Evolutionary conservation across 2,888 invertebrate species (phyloP).

Genomic region (Drosophila yooni): DNA sequence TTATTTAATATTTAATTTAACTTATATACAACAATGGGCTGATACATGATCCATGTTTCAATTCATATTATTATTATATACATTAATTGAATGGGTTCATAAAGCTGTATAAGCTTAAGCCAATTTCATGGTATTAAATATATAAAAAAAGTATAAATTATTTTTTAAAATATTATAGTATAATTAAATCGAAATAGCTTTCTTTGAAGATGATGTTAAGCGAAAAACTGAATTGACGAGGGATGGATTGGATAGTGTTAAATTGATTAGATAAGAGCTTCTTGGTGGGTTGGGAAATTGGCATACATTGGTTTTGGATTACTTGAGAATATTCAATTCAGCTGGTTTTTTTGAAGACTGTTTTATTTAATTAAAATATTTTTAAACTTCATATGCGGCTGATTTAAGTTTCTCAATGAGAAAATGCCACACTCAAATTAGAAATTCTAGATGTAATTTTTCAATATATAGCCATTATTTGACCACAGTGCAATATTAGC

Average conservation of each 20-base stretch:
- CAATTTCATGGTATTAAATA: too few relatives aligned
- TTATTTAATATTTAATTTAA: background rate
- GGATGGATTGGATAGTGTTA: background rate
- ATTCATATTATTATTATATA: too few relatives aligned
- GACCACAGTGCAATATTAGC: constrained; percentile 33
- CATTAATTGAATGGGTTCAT: background rate
- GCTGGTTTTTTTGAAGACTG: background rate
- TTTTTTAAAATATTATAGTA: background rate
- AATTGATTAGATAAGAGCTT: background rate
- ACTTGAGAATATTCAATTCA: background rate
- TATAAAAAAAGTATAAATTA: too few relatives aligned
- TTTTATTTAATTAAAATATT: background rate
- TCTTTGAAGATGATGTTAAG: background rate
- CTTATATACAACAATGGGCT: background rate
- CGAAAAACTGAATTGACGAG: background rate
- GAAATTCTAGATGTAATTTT: background rate
- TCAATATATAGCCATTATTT: background rate
- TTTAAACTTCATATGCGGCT: background rate
- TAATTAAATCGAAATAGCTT: background rate
- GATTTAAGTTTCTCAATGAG: background rate
- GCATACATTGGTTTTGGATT: background rate
- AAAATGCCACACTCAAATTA: background rate
- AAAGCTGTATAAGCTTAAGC: background rate
- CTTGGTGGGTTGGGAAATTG: background rate
- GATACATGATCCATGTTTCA: too few relatives aligned